Evolutionary conservation across 2,797 vertebrate genomes (phyloP).

Genomic region (Sebastes matsubarae): DNA sequence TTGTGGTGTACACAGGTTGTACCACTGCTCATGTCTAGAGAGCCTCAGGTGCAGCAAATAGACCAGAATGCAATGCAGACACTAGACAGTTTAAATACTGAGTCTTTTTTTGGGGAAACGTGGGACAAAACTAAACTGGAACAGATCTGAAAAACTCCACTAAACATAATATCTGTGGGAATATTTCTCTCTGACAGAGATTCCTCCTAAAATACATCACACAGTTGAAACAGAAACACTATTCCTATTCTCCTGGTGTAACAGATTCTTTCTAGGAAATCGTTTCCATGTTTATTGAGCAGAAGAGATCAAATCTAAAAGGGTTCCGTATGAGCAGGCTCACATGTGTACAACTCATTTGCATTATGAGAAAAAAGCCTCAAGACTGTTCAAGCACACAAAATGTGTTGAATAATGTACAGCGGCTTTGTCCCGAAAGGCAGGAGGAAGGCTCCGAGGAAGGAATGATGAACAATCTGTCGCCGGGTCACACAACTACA

Average conservation of each 20-base stretch:
- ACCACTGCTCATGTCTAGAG: not conserved
- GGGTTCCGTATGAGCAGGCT: not conserved
- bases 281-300: not conserved
- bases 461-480: not conserved
- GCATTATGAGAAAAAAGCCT: conserved; percentile 11
- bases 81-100: not conserved
- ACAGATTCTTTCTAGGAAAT: not conserved
- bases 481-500: not conserved
- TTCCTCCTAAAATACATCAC: not conserved
- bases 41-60: not conserved
- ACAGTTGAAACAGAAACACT: not conserved
- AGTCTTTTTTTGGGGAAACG: not conserved
- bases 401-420: conserved; percentile 49
- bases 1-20: not conserved
- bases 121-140: not conserved
- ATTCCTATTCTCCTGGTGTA: not conserved
- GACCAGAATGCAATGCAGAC: not conserved
- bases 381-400: not conserved
- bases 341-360: not conserved
- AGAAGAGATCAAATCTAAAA: not conserved
- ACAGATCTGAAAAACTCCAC: not conserved
- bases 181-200: not conserved
- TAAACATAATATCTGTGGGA: not conserved
- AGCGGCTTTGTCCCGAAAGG: not conserved
- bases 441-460: not conserved